Evolutionary conservation across 2,888 invertebrate genomes (phyloP).

Genomic region (Chrysina gloriosa): DNA sequence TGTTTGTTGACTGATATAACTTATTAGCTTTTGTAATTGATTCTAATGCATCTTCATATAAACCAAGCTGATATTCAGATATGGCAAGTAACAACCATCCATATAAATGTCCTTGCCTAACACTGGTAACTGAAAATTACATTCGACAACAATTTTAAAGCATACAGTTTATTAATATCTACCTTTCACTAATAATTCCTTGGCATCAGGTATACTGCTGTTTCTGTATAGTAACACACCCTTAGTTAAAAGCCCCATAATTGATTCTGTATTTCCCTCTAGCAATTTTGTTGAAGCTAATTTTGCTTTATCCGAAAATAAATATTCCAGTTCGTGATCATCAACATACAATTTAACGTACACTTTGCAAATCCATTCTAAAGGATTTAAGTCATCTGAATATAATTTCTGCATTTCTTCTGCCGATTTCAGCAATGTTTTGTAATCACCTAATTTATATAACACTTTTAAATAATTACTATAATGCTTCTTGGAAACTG

Average conservation of each 20-base stretch:
- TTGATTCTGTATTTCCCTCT: conserved; percentile 70
- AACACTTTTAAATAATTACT: conserved; percentile 67
- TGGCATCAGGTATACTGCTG: conserved; percentile 69
- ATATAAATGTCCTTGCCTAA: conserved; percentile 64
- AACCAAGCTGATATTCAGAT: conserved; percentile 66
- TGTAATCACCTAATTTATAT: conserved; percentile 64
- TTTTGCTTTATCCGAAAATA: conserved; percentile 6
- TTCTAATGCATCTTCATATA: conserved; percentile 66
- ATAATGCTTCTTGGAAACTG: conserved; percentile 60
- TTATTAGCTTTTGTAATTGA: conserved; percentile 62
- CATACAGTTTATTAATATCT: conserved; percentile 19
- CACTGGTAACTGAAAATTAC: conserved; percentile 47
- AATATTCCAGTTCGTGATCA: conserved; percentile 49
- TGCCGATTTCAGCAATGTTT: conserved; percentile 64
- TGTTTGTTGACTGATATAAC: conserved; percentile 56
- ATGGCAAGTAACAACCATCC: conserved; percentile 67
- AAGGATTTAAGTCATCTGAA: conserved; percentile 66
- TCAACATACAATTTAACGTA: conserved; percentile 66
- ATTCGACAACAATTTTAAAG: background rate
- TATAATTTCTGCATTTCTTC: conserved; percentile 66
- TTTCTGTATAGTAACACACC: conserved; percentile 69
- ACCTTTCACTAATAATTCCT: conserved; percentile 66
- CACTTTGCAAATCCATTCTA: conserved; percentile 74
- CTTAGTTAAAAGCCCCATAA: conserved; percentile 72
- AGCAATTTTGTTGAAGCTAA: conserved; percentile 63